Evolutionary conservation across 2,888 invertebrate species (phyloP).

Genomic region (Nephrotoma flavescens): DNA sequence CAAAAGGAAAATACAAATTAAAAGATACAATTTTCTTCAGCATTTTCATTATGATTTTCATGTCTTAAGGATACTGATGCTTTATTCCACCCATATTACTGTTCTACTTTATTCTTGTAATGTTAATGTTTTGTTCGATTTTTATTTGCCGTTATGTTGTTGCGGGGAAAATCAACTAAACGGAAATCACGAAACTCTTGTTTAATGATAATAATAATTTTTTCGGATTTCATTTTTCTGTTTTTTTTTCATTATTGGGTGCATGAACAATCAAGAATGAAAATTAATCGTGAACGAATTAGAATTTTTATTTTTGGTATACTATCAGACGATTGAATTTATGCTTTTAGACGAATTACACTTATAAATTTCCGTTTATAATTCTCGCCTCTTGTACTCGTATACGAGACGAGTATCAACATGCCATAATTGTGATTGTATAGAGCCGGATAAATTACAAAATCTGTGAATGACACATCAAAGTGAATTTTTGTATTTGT

Average conservation of each 20-base stretch:
- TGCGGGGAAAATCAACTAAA: background rate
- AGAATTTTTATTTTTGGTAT: background rate
- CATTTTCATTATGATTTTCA: background rate
- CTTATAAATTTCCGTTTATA: background rate
- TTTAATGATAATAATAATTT: background rate
- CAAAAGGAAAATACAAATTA: background rate
- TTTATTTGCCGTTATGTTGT: background rate
- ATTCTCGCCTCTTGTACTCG: background rate
- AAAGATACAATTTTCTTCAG: background rate
- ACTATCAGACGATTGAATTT: background rate
- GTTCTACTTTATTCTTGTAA: background rate
- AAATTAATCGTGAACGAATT: background rate
- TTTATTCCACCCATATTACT: background rate
- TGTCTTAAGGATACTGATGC: background rate
- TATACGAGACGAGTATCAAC: background rate
- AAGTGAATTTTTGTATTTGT: background rate
- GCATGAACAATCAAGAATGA: background rate
- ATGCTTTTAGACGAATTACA: background rate
- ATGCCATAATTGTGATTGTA: background rate
- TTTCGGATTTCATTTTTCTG: background rate
- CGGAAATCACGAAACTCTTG: background rate
- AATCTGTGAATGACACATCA: background rate
- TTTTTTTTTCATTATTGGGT: too few relatives aligned
- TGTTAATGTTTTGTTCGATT: background rate
- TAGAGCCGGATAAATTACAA: background rate